Percentiles rank a stretch among this genome's conserved stretches.
phyloP scores from a whole-genome alignment of 2,797 vertebrate genomes.

The Mus caroli region DNA sequence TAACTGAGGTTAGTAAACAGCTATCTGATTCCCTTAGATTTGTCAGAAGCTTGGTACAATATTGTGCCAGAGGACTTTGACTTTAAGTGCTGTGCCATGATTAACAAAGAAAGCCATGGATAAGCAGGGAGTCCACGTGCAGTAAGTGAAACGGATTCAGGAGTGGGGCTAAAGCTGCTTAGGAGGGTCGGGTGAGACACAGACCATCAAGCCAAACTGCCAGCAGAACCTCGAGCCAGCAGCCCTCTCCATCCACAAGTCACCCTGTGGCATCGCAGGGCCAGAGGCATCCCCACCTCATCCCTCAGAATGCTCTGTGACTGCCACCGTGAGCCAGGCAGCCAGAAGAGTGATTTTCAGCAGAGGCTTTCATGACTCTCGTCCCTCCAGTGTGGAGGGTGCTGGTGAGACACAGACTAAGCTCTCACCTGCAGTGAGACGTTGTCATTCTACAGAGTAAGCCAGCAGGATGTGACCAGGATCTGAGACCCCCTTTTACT shows the following conservation, averaged over 20 bases:
- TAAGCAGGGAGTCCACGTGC: background rate
- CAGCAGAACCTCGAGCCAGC: background rate
- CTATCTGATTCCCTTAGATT: constrained; percentile 53
- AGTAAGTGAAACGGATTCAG: background rate
- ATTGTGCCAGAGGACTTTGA: constrained; percentile 32
- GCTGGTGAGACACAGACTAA: background rate
- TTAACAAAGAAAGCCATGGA: constrained; percentile 21
- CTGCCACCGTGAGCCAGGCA: background rate
- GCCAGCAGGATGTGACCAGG: constrained; percentile 52
- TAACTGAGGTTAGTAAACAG: constrained; percentile 20
- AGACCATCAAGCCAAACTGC: background rate
- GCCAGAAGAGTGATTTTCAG: constrained; percentile 39
- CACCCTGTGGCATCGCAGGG: background rate
- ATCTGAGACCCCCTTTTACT: constrained; percentile 64
- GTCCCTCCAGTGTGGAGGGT: constrained; percentile 40
- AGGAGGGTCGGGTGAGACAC: background rate
- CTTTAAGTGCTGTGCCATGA: constrained; percentile 38
- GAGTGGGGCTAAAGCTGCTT: background rate
- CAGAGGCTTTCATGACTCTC: background rate
- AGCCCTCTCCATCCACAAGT: background rate
- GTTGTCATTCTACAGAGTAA: background rate
- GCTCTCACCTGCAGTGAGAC: constrained; percentile 66
- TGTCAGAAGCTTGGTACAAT: constrained; percentile 49
- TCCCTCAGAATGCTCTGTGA: background rate
- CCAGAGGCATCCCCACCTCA: background rate